A percentile compares a stretch with the other conserved stretches of the same genome.
Conservation (phyloP, 2,888 invertebrate species). For the Spodoptera exigua region DNA sequence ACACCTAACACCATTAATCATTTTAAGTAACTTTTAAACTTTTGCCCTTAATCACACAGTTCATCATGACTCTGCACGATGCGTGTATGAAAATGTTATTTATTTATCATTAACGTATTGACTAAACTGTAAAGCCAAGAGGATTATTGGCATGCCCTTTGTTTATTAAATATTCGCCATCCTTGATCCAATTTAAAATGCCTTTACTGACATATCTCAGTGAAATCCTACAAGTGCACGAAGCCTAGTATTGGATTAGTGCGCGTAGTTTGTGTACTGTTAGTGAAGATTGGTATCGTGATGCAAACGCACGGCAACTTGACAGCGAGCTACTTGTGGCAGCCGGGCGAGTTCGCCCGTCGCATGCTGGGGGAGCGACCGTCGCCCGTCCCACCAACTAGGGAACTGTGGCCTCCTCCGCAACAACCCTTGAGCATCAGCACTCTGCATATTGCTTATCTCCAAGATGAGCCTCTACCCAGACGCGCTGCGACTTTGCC, state of each 20-base stretch:
- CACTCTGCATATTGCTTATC: constrained; percentile 83
- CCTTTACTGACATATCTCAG: constrained; percentile 70
- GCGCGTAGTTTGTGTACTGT: constrained; percentile 70
- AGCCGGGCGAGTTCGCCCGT: constrained; percentile 84
- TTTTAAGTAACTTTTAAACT: not conserved
- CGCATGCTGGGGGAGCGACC: constrained; percentile 85
- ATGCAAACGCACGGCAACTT: constrained; percentile 86
- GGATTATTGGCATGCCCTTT: constrained; percentile 43
- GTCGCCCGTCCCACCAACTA: constrained; percentile 82
- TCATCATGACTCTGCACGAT: not conserved
- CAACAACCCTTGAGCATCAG: constrained; percentile 83
- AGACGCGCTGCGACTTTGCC: constrained; percentile 78
- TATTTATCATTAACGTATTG: constrained; percentile 4
- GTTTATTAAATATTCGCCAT: constrained; percentile 70
- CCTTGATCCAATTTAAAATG: constrained; percentile 79
- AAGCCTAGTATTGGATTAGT: constrained; percentile 85
- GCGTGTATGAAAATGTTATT: not conserved
- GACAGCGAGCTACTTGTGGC: constrained; percentile 86
- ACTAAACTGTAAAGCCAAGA: constrained; percentile 22
- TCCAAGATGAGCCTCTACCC: constrained; percentile 77
- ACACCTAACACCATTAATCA: not conserved
- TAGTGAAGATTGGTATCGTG: constrained; percentile 76
- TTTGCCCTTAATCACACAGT: not conserved
- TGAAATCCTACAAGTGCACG: constrained; percentile 83
- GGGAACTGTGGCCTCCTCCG: constrained; percentile 81